Evolutionary conservation across 2,888 invertebrate genomes (phyloP), one percentile per base, ranked within the genome.

Genomic region (Caenorhabditis auriculariae): DNA sequence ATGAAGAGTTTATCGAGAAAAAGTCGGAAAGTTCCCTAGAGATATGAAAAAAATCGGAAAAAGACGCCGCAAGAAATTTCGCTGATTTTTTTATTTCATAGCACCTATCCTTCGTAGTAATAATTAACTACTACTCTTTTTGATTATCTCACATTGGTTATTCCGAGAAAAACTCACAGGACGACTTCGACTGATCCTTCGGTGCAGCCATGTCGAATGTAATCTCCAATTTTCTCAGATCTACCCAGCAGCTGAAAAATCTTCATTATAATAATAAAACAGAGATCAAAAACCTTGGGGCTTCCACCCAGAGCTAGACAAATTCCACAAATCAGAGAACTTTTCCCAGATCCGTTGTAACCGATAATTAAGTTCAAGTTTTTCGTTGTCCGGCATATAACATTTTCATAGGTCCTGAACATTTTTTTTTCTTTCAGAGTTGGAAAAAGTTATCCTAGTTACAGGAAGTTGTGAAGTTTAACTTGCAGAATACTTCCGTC

Each of bases 291-390:
- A 41, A 48, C 37, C 43, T 69, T 72, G 4, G 77, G 76, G 46
- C 52, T 64, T 23, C 78, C 78, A 15, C 78, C 78, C 6, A 74
- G 62, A 2, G 74, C 77, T 24, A 78, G 55, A 54, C 78, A 78
- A 41, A 78, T 76, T 38, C 77, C 78, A 52, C 78, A 78, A 54
- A 78, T 76, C 32, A 78, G 68, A 4, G 74, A 69, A 29, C 73
- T 74, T 54, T 78, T 78, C 48, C 76, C 78, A 48, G 73, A 67
- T 27, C 78, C 78, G 59, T 78, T 78, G 15, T 73, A 67, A 12
- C 78, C 78, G 24, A 77, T 56, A 46, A 78, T 74, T 41, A 78
- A 56, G 49, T 78, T 78, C 35, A 78, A 42, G 51, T 67, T 61
- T 21, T 66, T 65, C 3, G 76, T 73, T 0, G 78, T 70, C 9